Base-by-base conservation (phyloP, 2,888 invertebrate genomes). In the Papilio protenor region DNA sequence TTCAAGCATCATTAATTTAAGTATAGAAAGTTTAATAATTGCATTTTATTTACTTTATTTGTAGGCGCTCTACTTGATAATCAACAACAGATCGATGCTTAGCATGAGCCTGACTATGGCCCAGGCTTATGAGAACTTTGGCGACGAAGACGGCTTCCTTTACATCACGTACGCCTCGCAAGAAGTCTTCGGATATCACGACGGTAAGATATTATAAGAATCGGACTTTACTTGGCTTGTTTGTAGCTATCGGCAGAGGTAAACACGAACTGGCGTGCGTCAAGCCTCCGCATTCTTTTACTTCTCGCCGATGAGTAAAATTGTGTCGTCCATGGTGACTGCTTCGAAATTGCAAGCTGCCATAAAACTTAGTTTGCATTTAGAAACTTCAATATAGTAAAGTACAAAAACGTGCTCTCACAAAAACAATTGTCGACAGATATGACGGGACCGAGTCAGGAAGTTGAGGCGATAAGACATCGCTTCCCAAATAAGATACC, bases 91-190 rank as follows among this genome's bases (percentile, higher is more conserved):
- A 86, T 97, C 97, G 76, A 96, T 98, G 95, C 95, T 97, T 23
- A 97, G 97, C 82, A 96, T 98, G 92, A 97, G 97, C 40, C 95
- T 97, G 82, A 97, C 98, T 0, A 95, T 98, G 92, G 96, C 97
- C 0, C 97, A 98, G 90, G 96, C 98, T 0, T 98, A 98, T 90
- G 95, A 96, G 57, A 96, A 96, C 80, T 96, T 97, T 84, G 96
- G 96, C 71, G 97, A 97, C 82, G 96, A 96, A 49, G 98, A 98
- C 88, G 98, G 98, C 0, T 98, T 98, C 87, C 95, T 98, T 0
- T 98, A 98, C 89, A 96, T 98, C 85, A 98, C 98, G 0, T 98
- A 98, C 87, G 98, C 98, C 0, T 98, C 98, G 40, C 98, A 98
- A 92, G 98, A 98, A 94, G 97, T 97, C 83, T 98, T 98, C 88